phyloP scores from a whole-genome alignment of 2,113 vertebrate species.

The Aldabrachelys gigantea region DNA sequence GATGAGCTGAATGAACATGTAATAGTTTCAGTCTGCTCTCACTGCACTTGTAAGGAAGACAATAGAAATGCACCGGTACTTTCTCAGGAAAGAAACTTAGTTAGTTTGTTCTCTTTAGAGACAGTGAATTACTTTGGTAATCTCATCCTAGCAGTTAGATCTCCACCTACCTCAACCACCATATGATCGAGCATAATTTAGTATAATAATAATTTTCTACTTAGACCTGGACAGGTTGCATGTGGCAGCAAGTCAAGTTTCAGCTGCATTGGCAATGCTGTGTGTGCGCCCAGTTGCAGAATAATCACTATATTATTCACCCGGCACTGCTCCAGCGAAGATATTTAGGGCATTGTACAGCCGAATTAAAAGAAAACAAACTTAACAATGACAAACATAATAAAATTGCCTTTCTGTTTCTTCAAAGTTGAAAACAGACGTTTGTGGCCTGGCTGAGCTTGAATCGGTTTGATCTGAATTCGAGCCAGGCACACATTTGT shows the following conservation, averaged over 20 bases:
- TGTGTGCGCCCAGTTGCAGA: background rate
- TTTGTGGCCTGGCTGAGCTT: background rate
- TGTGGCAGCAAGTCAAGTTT: background rate
- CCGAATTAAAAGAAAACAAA: background rate
- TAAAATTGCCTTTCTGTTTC: background rate
- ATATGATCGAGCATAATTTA: rapidly evolving
- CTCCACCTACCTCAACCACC: background rate
- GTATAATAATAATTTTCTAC: background rate
- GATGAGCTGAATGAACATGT: background rate
- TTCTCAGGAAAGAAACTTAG: background rate
- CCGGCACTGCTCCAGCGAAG: background rate
- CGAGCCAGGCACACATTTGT: background rate
- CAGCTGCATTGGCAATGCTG: background rate
- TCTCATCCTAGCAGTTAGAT: background rate
- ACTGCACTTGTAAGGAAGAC: background rate
- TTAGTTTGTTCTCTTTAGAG: background rate
- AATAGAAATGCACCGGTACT: background rate
- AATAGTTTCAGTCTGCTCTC: slow-evolving; percentile 12
- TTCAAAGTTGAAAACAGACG: background rate
- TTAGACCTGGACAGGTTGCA: background rate
- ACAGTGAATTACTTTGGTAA: background rate
- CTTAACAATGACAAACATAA: background rate
- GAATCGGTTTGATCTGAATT: background rate
- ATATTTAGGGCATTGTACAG: background rate
- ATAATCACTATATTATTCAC: background rate